Base-by-base conservation (phyloP, 1,140 invertebrate species). In the Nasonia vitripennis region DNA sequence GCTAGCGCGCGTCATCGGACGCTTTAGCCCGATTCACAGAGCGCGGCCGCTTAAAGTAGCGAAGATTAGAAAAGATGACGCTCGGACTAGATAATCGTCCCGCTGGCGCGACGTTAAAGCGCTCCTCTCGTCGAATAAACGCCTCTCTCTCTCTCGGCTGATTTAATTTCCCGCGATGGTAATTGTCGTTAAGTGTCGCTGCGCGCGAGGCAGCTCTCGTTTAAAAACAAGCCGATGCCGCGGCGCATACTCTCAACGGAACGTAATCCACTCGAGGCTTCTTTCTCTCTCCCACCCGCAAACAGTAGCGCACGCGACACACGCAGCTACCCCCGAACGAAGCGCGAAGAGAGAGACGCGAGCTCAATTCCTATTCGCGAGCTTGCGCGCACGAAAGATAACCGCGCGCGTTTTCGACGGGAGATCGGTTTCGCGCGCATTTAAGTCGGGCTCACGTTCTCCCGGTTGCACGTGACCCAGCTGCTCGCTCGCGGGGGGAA, bases 401-500 rank as follows among this genome's bases (percentile, higher is more conserved):
- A 67, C 85, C 84, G 86, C 70, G 70, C 80, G 84, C 85, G 83
- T 73, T 82, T 79, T 87, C 84, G 73, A n/a, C 12, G 37, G 23
- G 37, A 83, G 85, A 87, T 87, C 87, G 80, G 83, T 86, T 83
- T 37, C 67, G 78, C 48, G 73, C 45, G 67, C 85, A 14, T 31
- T 75, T 45, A 45, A 75, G 37, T 41, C 41, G 62, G 88, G 88
- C 90, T 91, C 90, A 91, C 90, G 90, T 91, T 73, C 77, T 74
- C 86, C 88, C 84, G 87, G 84, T 87, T 79, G 91, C 91, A 91
- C 91, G 91, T 92, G 91, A 92, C 90, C 90, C 91, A 92, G 91
- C 91, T 92, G 91, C 90, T 90, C 86, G 73, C 51, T 14, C 31
- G 20, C 12, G 7, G 84, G 89, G 89, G 90, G 88, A 90, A 89